Percentiles rank a stretch among this genome's conserved stretches.
Conservation (phyloP, 1,140 invertebrate species). For the Formica selysi region DNA sequence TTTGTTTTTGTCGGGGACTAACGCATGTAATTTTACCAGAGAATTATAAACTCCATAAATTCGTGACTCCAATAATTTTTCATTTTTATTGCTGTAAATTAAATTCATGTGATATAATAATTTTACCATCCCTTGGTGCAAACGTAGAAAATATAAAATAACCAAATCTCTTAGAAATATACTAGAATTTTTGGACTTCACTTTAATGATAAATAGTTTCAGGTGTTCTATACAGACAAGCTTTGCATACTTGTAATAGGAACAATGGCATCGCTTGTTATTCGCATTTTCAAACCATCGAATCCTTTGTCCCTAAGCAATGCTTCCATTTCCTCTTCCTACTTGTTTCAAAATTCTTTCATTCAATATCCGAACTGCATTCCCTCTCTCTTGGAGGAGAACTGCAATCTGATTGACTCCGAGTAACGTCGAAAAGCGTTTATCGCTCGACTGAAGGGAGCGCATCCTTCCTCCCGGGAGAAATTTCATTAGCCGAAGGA, state of each 20-base stretch:
- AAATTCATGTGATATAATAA: background rate
- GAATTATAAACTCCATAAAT: constrained; percentile 8
- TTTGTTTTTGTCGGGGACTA: constrained; percentile 4
- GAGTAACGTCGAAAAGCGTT: constrained; percentile 43
- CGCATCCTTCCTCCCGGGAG: constrained; percentile 39
- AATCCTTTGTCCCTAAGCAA: background rate
- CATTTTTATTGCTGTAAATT: background rate
- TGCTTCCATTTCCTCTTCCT: constrained; percentile 38
- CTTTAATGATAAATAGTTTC: background rate
- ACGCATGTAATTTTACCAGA: background rate
- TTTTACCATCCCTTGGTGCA: background rate
- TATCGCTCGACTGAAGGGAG: constrained; percentile 27
- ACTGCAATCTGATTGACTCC: constrained; percentile 53
- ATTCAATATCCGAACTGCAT: constrained; percentile 28
- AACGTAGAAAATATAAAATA: background rate
- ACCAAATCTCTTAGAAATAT: background rate
- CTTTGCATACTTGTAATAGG: background rate
- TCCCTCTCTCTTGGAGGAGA: constrained; percentile 10
- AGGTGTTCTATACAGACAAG: background rate
- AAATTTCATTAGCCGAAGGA: constrained; percentile 52
- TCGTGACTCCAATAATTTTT: background rate
- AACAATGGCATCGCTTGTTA: background rate
- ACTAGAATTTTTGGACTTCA: background rate
- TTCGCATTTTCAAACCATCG: constrained; percentile 17
- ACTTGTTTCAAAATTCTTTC: constrained; percentile 29